Base-by-base conservation (phyloP, 2,113 vertebrate species). In the Cephalopholis sonnerati region DNA sequence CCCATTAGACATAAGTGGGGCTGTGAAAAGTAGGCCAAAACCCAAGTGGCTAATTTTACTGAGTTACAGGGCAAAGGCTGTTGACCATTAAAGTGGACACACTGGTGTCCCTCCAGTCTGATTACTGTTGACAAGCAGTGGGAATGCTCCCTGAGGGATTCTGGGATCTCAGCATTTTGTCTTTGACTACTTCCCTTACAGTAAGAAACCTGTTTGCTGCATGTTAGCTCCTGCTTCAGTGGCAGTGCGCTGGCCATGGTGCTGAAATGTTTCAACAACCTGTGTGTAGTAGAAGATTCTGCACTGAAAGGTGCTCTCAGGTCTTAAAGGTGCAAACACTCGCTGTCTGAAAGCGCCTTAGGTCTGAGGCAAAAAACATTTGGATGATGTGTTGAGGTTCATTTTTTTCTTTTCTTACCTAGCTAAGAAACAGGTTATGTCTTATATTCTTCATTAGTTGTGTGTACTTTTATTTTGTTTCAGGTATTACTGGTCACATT, bases 31-130 rank as follows among this genome's bases (percentile, higher is more conserved):
- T 68, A 67, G 67, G 77, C 17, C 82, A 79, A 74, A 77, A 36
- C 70, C 50, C 77, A 71, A 29, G 58, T 83, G 68, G 70, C 67
- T 78, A 53, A 58, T 81, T 85, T 85, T 11, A 46, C 32, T 18
- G 61, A 77, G 50, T 3, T 53, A 64, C 24, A 50, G 64, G 54
- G 15, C 66, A 51, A 44, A 6, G 11, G 8, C 64, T 75, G 59
- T 87, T 79, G 81, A 62, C 83, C 67, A 64, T 77, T 82, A 74
- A 85, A 79, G 74, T 51, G 36, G 73, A 66, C 57, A 55, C 69
- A 69, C 41, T 4, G 51, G 81, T 74, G 55, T 82, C 76, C 77
- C 78, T 72, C 25, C 18, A 7, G 64, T 62, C 74, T 75, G 73
- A 79, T 79, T 80, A 69, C 39, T 67, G 74, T 62, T 70, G 84